Evolutionary conservation across 2,797 vertebrate species (phyloP).

Genomic region (Bothrops alternatus): DNA sequence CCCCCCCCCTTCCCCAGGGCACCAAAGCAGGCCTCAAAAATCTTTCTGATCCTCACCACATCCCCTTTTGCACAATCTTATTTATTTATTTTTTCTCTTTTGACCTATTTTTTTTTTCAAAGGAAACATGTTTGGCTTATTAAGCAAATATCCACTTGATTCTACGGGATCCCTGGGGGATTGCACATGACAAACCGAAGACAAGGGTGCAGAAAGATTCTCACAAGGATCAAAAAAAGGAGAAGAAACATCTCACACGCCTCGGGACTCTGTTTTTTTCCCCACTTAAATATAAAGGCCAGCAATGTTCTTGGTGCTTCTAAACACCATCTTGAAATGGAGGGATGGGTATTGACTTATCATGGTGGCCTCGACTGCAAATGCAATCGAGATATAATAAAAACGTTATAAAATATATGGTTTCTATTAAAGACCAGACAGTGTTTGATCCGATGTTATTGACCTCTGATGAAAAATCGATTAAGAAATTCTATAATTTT

Average conservation of each 20-base stretch:
- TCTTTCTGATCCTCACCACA: background rate
- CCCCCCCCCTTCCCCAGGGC: fast-evolving
- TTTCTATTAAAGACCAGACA: too few species aligned
- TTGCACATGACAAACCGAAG: constrained; percentile 7
- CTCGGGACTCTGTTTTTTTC: background rate
- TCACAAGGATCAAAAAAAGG: background rate
- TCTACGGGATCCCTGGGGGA: background rate
- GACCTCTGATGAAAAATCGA: too few species aligned
- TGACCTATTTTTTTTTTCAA: fast-evolving
- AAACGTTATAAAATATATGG: too few species aligned
- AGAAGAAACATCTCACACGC: background rate
- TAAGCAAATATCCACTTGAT: background rate
- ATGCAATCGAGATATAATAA: too few species aligned
- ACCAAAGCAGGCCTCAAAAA: background rate
- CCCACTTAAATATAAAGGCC: constrained; percentile 17
- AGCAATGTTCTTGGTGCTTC: background rate
- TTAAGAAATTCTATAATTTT: too few species aligned
- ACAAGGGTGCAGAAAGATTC: background rate
- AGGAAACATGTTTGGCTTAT: background rate
- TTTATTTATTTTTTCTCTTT: fast-evolving
- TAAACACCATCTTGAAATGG: background rate
- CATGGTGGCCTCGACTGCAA: too few species aligned
- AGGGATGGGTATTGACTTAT: background rate
- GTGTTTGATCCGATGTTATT: too few species aligned
- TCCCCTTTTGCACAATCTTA: background rate